Evolutionary conservation across 37 sponge, comb jelly and placozoan genomes (phyloP).

Genomic region (Ianthella basta): DNA sequence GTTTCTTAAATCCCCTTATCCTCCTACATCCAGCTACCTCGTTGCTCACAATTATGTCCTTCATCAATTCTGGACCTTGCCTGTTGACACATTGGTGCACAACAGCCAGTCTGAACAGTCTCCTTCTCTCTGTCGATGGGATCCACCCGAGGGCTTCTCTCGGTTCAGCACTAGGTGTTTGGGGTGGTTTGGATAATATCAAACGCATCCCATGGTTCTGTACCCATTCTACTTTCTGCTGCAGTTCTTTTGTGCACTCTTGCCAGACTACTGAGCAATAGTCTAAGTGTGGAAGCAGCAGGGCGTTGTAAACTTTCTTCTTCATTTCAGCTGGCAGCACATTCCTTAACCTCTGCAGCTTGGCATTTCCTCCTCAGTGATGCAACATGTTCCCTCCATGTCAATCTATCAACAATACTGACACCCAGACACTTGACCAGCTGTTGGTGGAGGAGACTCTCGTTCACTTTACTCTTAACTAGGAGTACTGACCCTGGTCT

Average conservation of each 20-base stretch:
- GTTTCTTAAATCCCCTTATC: too few species aligned
- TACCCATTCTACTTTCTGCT: background rate
- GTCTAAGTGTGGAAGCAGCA: conserved; percentile 28
- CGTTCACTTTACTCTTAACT: too few species aligned
- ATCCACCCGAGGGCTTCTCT: background rate
- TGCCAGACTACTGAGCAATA: conserved; percentile 39
- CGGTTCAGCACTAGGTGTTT: background rate
- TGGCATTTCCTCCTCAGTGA: conserved; percentile 25
- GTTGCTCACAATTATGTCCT: too few species aligned
- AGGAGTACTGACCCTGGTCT: too few species aligned
- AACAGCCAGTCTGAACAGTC: background rate
- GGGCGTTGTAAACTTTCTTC: conserved; percentile 2
- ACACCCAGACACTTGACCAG: conserved; percentile 10
- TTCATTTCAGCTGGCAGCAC: conserved; percentile 16
- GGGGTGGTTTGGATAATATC: background rate
- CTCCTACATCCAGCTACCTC: too few species aligned
- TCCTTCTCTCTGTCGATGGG: background rate
- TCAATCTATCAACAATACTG: conserved; percentile 27
- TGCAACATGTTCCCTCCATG: conserved; percentile 14
- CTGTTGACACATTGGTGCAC: too few species aligned
- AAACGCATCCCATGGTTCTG: conserved; percentile 37
- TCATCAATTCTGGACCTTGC: too few species aligned
- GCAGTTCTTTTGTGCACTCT: conserved; percentile 23
- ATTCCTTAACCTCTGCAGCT: conserved; percentile 4
- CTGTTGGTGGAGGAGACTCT: too few species aligned